phyloP scores from a whole-genome alignment of 2,888 invertebrate genomes.

The Lepetodrilus schrolli region DNA sequence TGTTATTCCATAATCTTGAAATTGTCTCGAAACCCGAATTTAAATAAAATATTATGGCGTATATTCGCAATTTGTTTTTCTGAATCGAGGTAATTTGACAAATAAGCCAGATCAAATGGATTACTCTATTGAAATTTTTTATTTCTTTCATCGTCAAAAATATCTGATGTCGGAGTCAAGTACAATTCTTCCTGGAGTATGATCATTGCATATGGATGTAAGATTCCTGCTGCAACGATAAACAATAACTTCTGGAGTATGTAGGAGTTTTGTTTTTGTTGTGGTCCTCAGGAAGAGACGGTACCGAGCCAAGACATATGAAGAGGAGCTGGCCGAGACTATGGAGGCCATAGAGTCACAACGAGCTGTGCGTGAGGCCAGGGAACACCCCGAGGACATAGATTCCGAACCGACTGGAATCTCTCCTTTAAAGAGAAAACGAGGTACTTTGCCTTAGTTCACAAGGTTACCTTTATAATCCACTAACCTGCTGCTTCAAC shows the following conservation, averaged over 20 bases:
- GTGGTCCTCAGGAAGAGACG: conserved; percentile 13
- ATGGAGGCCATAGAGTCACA: conserved; percentile 32
- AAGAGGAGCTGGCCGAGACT: conserved; percentile 40
- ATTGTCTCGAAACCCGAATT: no score
- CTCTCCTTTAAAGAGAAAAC: conserved; percentile 7
- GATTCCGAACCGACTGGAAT: conserved; percentile 31
- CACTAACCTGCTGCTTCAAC: no score
- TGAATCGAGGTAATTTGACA: no score
- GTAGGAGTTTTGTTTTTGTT: neutral
- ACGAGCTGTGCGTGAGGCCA: conserved; percentile 30
- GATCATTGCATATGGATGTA: neutral
- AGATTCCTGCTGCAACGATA: neutral
- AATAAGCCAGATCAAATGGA: no score
- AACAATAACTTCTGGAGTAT: neutral
- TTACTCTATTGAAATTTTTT: no score
- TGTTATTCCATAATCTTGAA: no score
- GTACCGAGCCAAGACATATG: conserved; percentile 22
- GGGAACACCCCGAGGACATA: neutral
- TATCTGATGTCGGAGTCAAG: neutral
- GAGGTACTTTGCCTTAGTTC: no score
- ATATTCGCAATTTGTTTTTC: no score
- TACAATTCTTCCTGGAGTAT: no score
- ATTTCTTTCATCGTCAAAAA: no score
- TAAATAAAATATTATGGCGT: no score
- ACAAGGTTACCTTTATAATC: no score